These are phyloP conservation scores for Gnathonemus echidnorhynchus DNA, from an alignment of 2,113 vertebrate species.

Conservation along the genomic window DNA sequence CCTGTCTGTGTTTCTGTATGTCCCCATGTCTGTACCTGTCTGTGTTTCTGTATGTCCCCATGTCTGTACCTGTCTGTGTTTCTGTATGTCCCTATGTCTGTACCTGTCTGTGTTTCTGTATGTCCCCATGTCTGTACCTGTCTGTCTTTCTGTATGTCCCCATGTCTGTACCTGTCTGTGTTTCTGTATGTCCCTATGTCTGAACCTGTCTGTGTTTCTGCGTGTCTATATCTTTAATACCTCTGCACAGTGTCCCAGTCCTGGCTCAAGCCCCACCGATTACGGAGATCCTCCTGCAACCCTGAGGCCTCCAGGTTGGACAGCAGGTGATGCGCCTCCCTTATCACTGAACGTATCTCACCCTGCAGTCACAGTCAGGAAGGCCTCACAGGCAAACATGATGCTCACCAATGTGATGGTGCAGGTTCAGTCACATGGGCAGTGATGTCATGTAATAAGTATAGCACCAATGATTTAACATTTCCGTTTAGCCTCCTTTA, in stretches of 20 bases:
- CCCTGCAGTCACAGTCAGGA: conserved; percentile 53
- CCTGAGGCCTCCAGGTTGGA: conserved; percentile 71
- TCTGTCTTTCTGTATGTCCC: background rate
- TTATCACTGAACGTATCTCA: conserved; percentile 79
- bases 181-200: background rate
- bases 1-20: background rate
- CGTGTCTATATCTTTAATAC: conserved; percentile 41
- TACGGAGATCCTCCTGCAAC: conserved; percentile 49
- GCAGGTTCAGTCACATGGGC: background rate
- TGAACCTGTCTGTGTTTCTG: background rate
- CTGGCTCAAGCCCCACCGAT: conserved; percentile 60
- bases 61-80: background rate
- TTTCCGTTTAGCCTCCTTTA: background rate
- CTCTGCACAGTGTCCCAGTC: conserved; percentile 90
- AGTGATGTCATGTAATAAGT: background rate
- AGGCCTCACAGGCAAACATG: background rate
- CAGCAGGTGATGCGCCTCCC: conserved; percentile 80
- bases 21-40: background rate
- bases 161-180: background rate
- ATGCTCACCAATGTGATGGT: background rate
- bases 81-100: background rate
- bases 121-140: background rate
- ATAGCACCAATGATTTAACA: background rate
- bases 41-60: background rate
- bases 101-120: background rate